These are phyloP conservation scores for Psephotus haematonotus DNA, from an alignment of 2,113 vertebrate species.

Conservation along the genomic window DNA sequence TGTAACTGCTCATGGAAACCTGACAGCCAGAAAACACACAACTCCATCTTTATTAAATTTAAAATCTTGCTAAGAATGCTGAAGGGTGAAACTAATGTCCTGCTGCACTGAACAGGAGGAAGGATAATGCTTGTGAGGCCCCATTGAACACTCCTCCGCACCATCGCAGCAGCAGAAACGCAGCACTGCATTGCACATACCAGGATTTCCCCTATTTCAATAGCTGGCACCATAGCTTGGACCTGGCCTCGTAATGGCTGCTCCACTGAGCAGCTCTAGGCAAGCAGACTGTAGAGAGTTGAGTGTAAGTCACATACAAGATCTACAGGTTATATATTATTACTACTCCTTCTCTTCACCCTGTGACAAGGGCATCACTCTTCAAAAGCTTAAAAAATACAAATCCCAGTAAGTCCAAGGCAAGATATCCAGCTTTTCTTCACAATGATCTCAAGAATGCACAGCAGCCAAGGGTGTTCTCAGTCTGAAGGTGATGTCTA, in stretches of 20 bases:
- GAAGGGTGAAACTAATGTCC: conserved; percentile 4
- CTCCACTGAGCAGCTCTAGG: neutral
- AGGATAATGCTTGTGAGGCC: neutral
- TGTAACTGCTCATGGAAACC: neutral
- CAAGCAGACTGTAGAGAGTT: neutral
- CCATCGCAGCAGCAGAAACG: neutral
- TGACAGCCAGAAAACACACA: neutral
- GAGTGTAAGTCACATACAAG: neutral
- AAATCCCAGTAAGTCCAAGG: neutral
- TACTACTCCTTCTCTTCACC: neutral
- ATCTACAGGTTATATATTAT: neutral
- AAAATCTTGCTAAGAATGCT: conserved; percentile 1
- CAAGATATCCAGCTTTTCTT: neutral
- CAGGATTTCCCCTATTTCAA: neutral
- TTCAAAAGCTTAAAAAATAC: neutral
- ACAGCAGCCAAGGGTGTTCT: neutral
- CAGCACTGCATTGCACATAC: fast-evolving
- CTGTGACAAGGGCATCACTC: neutral
- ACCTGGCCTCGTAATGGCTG: neutral
- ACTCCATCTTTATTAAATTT: conserved; percentile 22
- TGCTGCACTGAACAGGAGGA: neutral
- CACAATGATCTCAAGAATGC: neutral
- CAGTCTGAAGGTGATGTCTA: neutral
- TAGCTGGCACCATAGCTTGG: neutral
- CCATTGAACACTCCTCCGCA: neutral